phyloP scores from a whole-genome alignment of 2,113 vertebrate genomes.

The Nothobranchius furzeri region DNA sequence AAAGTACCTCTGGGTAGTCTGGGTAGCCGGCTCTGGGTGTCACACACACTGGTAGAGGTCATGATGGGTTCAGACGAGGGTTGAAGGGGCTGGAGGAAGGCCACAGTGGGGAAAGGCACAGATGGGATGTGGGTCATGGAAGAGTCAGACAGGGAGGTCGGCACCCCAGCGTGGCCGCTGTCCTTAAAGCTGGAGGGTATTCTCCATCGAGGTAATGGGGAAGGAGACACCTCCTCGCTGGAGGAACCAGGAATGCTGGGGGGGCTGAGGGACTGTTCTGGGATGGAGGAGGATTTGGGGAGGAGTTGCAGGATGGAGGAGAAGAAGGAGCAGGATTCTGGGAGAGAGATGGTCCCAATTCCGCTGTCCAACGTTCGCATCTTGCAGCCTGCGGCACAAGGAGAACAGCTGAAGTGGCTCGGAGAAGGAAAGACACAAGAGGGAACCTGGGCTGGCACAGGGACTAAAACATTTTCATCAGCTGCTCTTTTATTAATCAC shows the following conservation, averaged over 20 bases:
- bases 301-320: slow-evolving; percentile 76
- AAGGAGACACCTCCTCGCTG: slow-evolving; percentile 64
- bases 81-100: slow-evolving; percentile 75
- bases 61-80: slow-evolving; percentile 58
- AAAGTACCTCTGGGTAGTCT: slow-evolving; percentile 86
- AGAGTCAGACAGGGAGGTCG: slow-evolving; percentile 81
- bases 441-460: slow-evolving; percentile 35
- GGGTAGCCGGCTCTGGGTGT: slow-evolving; percentile 81
- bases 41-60: slow-evolving; percentile 69
- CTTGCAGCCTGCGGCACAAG: slow-evolving; percentile 84
- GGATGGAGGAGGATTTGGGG: slow-evolving; percentile 77
- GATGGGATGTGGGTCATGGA: slow-evolving; percentile 75
- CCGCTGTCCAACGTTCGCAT: slow-evolving; percentile 93
- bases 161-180: slow-evolving; percentile 65
- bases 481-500: no score
- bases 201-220: slow-evolving; percentile 73
- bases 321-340: slow-evolving; percentile 85
- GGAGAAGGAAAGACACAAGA: slow-evolving; percentile 32
- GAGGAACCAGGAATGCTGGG: slow-evolving; percentile 66
- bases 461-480: no score
- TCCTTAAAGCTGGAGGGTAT: slow-evolving; percentile 66
- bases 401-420: slow-evolving; percentile 62
- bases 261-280: slow-evolving; percentile 69
- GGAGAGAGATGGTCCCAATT: slow-evolving; percentile 91
- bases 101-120: slow-evolving; percentile 76